Conservation (phyloP, 2,113 vertebrate species). For the Indri indri region DNA sequence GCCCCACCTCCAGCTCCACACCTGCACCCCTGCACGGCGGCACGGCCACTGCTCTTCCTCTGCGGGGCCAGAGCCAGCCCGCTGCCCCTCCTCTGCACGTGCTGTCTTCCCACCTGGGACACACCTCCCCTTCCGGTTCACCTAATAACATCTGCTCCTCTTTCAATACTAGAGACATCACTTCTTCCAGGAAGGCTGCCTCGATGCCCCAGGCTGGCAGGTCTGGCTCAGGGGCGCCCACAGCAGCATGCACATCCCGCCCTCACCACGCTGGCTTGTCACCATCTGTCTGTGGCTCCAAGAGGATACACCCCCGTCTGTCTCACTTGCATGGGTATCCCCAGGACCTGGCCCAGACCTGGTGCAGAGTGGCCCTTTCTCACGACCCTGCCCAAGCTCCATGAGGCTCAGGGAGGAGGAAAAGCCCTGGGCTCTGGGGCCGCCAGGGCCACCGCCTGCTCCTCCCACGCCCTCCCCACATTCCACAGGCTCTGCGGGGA, state of each 20-base stretch:
- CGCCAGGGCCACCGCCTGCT: no score
- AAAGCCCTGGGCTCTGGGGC: background rate
- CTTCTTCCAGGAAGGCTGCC: conserved; percentile 19
- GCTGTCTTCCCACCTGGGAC: background rate
- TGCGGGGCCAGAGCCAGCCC: no score
- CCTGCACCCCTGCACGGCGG: accelerated
- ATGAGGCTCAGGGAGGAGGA: background rate
- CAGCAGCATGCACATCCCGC: background rate
- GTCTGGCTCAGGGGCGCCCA: background rate
- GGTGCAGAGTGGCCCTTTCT: background rate
- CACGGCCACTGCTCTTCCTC: no score
- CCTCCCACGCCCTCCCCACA: background rate
- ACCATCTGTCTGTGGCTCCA: background rate
- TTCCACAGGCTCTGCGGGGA: background rate
- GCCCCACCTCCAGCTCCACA: accelerated
- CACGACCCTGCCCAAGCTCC: background rate
- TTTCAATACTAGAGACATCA: background rate
- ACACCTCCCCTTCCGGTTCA: background rate
- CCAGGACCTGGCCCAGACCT: background rate
- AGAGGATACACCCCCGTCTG: accelerated
- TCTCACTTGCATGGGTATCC: background rate
- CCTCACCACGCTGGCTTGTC: background rate
- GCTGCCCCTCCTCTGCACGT: accelerated
- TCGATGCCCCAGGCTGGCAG: background rate
- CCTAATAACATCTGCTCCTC: background rate